These are phyloP conservation scores for Campoplex nolae DNA, from an alignment of 2,888 invertebrate genomes.

Conservation along the genomic window DNA sequence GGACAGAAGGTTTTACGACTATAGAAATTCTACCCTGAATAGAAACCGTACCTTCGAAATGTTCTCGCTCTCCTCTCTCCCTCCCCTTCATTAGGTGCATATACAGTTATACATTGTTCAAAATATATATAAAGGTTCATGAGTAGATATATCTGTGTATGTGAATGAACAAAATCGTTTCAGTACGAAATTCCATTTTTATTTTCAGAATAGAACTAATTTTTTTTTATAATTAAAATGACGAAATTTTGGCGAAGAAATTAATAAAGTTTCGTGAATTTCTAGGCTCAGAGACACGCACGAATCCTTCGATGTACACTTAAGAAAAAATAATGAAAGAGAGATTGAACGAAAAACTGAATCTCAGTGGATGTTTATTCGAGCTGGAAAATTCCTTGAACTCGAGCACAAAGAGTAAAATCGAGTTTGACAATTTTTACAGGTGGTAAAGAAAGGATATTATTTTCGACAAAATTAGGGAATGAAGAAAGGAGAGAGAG, in stretches of 20 bases:
- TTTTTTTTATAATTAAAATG: too few relatives aligned
- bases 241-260: not conserved
- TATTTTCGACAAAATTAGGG: not conserved
- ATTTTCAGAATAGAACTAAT: not conserved
- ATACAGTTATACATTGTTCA: too few relatives aligned
- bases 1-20: slow-evolving; percentile 38
- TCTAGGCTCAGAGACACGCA: not conserved
- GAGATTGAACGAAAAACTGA: not conserved
- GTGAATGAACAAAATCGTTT: not conserved
- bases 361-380: not conserved
- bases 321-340: not conserved
- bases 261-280: not conserved
- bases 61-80: not conserved
- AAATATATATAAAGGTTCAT: too few relatives aligned
- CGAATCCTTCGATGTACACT: not conserved
- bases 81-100: not conserved
- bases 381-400: not conserved
- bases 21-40: slow-evolving; percentile 42
- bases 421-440: not conserved
- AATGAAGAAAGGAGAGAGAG: not conserved
- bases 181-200: not conserved
- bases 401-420: not conserved
- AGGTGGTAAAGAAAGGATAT: too few relatives aligned
- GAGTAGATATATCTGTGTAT: too few relatives aligned
- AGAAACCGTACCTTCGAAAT: slow-evolving; percentile 22